These are phyloP conservation scores for Netelia fuscicornis DNA, from an alignment of 2,888 invertebrate species.

Conservation along the genomic window DNA sequence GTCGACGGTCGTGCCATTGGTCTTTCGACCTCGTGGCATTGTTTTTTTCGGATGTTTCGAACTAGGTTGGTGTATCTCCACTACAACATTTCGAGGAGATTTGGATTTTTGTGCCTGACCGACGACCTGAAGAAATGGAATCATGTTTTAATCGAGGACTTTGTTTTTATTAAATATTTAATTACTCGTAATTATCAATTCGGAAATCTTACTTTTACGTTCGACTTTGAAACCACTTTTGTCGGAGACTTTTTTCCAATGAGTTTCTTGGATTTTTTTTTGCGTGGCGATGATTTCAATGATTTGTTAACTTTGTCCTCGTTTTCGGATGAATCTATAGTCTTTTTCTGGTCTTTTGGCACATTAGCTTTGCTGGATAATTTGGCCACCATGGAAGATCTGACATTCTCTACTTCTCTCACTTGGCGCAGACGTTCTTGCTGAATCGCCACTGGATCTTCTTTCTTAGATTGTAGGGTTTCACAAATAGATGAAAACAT, in stretches of 20 bases:
- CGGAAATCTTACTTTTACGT: conserved; percentile 65
- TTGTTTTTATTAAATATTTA: neutral
- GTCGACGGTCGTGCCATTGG: neutral
- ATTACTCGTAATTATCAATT: conserved; percentile 12
- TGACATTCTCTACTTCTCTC: conserved; percentile 85
- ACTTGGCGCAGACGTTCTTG: conserved; percentile 79
- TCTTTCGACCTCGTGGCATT: conserved; percentile 30
- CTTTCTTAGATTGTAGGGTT: conserved; percentile 68
- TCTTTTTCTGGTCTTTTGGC: conserved; percentile 43
- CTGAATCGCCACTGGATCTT: conserved; percentile 70
- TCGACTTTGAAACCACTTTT: conserved; percentile 69
- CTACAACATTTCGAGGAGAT: conserved; percentile 41
- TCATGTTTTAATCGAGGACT: neutral
- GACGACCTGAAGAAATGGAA: conserved; percentile 51
- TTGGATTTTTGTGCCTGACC: conserved; percentile 58
- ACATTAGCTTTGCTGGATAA: conserved; percentile 70
- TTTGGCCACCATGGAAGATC: conserved; percentile 83
- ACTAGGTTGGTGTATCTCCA: conserved; percentile 37
- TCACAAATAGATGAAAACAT: no score
- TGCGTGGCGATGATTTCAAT: conserved; percentile 43
- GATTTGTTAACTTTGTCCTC: conserved; percentile 35
- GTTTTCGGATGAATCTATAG: conserved; percentile 53
- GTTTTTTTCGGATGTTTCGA: conserved; percentile 51
- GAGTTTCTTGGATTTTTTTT: conserved; percentile 63
- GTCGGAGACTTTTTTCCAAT: conserved; percentile 71